phyloP scores from a whole-genome alignment of 2,797 vertebrate species.

The Acrossocheilus wenchowensis region DNA sequence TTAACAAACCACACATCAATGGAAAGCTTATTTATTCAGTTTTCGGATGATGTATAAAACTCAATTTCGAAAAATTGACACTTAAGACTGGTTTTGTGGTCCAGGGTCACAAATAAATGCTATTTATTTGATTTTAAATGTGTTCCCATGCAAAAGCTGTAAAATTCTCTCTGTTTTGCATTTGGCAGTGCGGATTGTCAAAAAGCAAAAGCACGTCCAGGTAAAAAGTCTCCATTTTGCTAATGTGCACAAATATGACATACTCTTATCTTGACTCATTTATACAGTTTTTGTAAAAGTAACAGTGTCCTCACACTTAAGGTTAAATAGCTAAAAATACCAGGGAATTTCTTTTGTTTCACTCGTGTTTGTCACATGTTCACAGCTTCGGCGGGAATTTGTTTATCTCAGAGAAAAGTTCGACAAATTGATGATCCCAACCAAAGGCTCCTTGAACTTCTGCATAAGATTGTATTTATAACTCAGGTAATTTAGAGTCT shows the following conservation, averaged over 20 bases:
- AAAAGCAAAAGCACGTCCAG: slow-evolving; percentile 80
- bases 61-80: too few species aligned
- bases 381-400: slow-evolving; percentile 83
- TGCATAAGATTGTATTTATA: slow-evolving; percentile 92
- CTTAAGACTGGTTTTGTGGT: too few species aligned
- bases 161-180: not conserved
- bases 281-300: not conserved
- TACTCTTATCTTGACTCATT: not conserved
- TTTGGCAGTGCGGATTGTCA: slow-evolving; percentile 66
- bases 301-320: not conserved
- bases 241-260: slow-evolving; percentile 31
- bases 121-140: not conserved
- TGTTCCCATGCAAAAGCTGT: not conserved
- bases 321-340: not conserved
- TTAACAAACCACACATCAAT: too few species aligned
- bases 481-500: slow-evolving; percentile 78
- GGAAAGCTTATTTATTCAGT: too few species aligned
- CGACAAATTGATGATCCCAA: slow-evolving; percentile 89
- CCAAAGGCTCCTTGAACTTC: slow-evolving; percentile 87
- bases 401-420: slow-evolving; percentile 88
- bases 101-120: too few species aligned
- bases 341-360: not conserved
- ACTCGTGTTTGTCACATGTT: not conserved
- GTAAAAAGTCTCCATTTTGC: slow-evolving; percentile 66
- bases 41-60: too few species aligned